Evolutionary conservation across 2,113 vertebrate genomes (phyloP), one percentile per base, ranked within the genome.

Genomic region (Stegastes partitus): DNA sequence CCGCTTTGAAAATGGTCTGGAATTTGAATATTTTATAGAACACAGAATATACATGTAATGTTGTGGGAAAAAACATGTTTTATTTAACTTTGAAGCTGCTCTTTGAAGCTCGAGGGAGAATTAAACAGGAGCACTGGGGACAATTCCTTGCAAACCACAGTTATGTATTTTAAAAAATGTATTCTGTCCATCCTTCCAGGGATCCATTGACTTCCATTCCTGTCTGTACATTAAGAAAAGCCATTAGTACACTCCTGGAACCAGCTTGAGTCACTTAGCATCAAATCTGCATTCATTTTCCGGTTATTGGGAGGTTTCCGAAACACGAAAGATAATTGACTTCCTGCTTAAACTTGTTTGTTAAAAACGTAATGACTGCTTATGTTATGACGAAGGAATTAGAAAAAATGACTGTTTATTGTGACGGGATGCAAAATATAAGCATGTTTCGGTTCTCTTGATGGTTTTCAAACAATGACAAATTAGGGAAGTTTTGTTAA

Each of bases 71-170:
- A 28, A 68, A 69, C 7, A 67, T 68, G 80, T 79, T 81, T 78
- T 63, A 82, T 85, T 82, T 59, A 74, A 81, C 62, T 68, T 55
- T 69, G 15, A 75, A 73, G 73, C 22, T 22, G 8, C 74, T 74
- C 71, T 31, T 73, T 69, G 39, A 73, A 73, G 72, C 84, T 80
- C 22, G 2, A 9, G 53, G 64, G 75, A 62, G 53, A 31, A 62
- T 75, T 26, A 56, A 47, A 73, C 55, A 56, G 59, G 47, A 64
- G 63, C 28, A 34, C 44, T 47, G 26, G 61, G 49, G 55, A 67
- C 21, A 11, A 3, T 12, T 19, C 47, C 2, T 8, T 51, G 19
- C 14, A 51, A 11, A 34, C 3, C 16, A 25, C 11, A 12, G 28
- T 8, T 5, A 15, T 12, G n/a, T 10, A 11, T 47, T 55, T 54